Conservation (phyloP, 2,797 vertebrate genomes). For the Anguilla megastoma region DNA sequence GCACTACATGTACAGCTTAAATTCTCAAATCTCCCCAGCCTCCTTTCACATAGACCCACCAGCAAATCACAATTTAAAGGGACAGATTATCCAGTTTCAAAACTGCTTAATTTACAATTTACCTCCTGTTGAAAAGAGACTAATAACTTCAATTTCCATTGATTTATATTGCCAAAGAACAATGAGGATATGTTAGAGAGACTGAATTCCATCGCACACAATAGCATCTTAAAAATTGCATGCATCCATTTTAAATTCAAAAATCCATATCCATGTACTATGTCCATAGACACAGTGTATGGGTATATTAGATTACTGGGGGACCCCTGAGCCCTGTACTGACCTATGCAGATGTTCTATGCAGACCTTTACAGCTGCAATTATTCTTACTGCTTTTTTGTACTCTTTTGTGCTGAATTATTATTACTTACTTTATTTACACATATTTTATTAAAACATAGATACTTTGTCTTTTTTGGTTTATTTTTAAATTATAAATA, state of each 20-base stretch:
- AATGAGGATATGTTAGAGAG: background rate
- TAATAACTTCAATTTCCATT: background rate
- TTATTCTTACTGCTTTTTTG: background rate
- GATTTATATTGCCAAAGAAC: background rate
- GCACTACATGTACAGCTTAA: background rate
- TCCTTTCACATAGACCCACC: background rate
- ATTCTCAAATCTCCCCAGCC: background rate
- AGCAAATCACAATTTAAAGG: background rate
- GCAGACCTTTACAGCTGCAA: background rate
- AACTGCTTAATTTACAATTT: background rate
- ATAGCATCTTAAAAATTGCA: background rate
- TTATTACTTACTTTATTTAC: too few species aligned
- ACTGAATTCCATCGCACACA: background rate
- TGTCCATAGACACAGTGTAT: background rate
- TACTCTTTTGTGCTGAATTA: too few species aligned
- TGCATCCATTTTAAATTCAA: background rate
- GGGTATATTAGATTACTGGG: background rate
- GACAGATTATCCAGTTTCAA: background rate
- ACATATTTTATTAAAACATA: background rate
- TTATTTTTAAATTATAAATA: background rate
- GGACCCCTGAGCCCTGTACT: background rate
- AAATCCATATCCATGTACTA: background rate
- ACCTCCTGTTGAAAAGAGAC: background rate
- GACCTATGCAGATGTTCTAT: background rate
- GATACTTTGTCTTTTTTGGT: background rate